Conservation (phyloP, 2,888 invertebrate species). For the Phorcus lineatus region DNA sequence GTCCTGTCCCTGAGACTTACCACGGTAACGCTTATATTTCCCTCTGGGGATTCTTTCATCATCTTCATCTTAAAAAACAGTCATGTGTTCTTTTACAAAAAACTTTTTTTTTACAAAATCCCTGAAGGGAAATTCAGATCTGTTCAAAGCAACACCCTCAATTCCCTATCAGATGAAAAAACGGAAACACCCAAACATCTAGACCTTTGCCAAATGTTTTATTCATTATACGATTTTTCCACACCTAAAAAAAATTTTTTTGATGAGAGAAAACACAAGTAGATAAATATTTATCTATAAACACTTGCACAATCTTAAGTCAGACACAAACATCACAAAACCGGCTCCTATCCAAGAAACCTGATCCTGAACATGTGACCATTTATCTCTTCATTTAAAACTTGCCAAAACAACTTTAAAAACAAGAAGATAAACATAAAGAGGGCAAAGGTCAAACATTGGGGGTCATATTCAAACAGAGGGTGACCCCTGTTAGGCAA, state of each 20-base stretch:
- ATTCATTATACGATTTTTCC: background rate
- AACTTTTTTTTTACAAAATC: too few species aligned
- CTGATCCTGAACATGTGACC: background rate
- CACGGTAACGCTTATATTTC: background rate
- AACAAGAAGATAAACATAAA: conserved; percentile 22
- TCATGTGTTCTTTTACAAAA: background rate
- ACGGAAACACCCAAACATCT: too few species aligned
- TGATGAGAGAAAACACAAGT: background rate
- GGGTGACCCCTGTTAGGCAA: conserved; percentile 26
- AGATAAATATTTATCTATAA: conserved; percentile 16
- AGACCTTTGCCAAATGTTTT: background rate
- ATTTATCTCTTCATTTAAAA: conserved; percentile 17
- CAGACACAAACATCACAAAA: background rate
- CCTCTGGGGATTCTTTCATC: background rate
- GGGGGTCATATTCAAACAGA: conserved; percentile 18
- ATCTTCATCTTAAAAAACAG: conserved; percentile 21
- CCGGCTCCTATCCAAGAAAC: background rate
- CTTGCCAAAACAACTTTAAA: conserved; percentile 20
- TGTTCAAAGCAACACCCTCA: too few species aligned
- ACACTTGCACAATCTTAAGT: background rate
- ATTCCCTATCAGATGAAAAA: too few species aligned
- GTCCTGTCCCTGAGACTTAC: too few species aligned
- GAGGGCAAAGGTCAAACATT: background rate
- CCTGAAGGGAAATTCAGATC: too few species aligned
- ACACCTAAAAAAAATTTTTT: background rate